Conservation (phyloP, 2,888 invertebrate genomes). For the Tineola bisselliella region DNA sequence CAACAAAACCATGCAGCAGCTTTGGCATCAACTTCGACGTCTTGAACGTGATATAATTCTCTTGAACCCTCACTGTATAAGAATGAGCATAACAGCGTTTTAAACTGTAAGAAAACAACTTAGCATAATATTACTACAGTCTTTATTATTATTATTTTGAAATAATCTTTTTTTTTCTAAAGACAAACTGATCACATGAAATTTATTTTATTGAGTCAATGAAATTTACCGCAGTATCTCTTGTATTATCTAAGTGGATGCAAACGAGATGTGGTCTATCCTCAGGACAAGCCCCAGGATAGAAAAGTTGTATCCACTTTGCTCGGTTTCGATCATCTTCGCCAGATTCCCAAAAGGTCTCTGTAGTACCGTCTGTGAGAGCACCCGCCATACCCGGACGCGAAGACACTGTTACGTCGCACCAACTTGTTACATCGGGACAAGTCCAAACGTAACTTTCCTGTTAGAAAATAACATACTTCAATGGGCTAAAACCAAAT, state of each 20-base stretch:
- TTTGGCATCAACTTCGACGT: conserved; percentile 86
- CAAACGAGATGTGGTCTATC: conserved; percentile 79
- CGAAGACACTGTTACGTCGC: conserved; percentile 90
- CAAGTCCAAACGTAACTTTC: conserved; percentile 72
- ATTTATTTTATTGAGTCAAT: too few relatives aligned
- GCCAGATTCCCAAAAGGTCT: conserved; percentile 99
- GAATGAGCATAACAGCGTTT: conserved; percentile 87
- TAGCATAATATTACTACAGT: too few relatives aligned
- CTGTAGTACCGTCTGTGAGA: conserved; percentile 92
- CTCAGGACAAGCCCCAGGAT: conserved; percentile 45
- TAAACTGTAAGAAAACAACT: conserved; percentile 72
- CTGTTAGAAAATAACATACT: conserved; percentile 21
- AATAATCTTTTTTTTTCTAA: neutral
- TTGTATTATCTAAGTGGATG: conserved; percentile 93
- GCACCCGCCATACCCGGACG: conserved; percentile 94
- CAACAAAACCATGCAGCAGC: conserved; percentile 92
- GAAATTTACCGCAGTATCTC: conserved; percentile 81
- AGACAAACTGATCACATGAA: too few relatives aligned
- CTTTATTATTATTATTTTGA: neutral
- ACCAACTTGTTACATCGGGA: conserved; percentile 77
- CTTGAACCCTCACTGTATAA: conserved; percentile 84
- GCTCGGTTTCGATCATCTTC: conserved; percentile 95
- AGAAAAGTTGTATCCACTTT: conserved; percentile 76
- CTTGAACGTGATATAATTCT: conserved; percentile 81
- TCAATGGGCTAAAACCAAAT: too few relatives aligned